Evolutionary conservation across 2,797 vertebrate species (phyloP), one percentile per base, ranked within the genome.

Genomic region (Melanogrammus aeglefinus): DNA sequence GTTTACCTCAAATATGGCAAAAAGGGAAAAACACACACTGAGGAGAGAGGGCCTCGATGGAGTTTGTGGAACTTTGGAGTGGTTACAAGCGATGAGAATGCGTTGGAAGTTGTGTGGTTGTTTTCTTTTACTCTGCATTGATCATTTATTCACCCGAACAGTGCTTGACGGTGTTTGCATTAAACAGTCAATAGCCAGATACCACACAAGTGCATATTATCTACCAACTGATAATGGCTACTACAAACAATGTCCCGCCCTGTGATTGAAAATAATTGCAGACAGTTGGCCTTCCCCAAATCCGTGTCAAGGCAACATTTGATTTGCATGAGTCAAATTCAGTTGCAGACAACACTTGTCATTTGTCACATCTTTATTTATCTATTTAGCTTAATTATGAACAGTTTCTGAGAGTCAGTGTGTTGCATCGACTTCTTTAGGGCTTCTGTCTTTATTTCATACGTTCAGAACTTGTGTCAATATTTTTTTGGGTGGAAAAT

Each of bases 231-330:
- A 94, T 93, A 90, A 77, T 87, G 90, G 90, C 86, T 94, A 91
- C 92, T 93, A 91, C 86, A 94, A 94, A 94, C 93, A 94, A 77
- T 85, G 92, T 89, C 92, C 92, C 93, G 84, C 94, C 94, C 94
- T 90, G 89, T 91, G 89, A 94, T 94, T 94, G 92, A 87, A 90
- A 91, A 85, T 94, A 94, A 95, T 95, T 93, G 85, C 88, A 88
- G 79, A 86, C 84, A 77, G 87, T 86, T 79, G 79, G 79, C 82
- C 88, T 92, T 92, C 91, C 90, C 79, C 81, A 86, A 76, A 85
- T 84, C 83, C 83, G 78, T 77, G 82, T 87, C 75, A 80, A 77
- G 76, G 75, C 77, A 80, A 24, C 78, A 79, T 73, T 1, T 75
- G 29, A 31, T 81, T 78, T 83, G 81, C 69, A 76, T 88, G 81